Conservation (phyloP, 2,113 vertebrate genomes). For the Athene noctua region DNA sequence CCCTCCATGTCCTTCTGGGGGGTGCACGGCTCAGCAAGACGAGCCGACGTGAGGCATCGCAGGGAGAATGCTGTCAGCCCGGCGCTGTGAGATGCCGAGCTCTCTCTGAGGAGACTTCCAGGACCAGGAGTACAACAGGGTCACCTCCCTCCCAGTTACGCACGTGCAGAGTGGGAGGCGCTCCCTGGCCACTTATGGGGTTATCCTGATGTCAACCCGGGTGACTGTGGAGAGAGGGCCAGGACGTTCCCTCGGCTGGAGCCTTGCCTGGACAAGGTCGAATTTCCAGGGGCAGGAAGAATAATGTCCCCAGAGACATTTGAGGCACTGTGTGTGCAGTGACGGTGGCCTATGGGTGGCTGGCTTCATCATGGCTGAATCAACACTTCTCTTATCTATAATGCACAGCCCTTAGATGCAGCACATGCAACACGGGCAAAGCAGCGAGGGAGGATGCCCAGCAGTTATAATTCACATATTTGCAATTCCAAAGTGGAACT, state of each 20-base stretch:
- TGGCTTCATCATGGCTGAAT: neutral
- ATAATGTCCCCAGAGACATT: neutral
- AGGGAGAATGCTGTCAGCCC: neutral
- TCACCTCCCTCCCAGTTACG: neutral
- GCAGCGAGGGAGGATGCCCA: neutral
- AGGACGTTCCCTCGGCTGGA: neutral
- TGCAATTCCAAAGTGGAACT: neutral
- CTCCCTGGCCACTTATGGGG: neutral
- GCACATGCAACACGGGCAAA: neutral
- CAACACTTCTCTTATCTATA: neutral
- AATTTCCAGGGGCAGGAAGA: slow-evolving; percentile 15
- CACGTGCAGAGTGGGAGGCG: neutral
- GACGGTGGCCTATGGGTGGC: accelerated
- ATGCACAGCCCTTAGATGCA: neutral
- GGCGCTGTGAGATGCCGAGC: accelerated
- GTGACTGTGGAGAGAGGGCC: accelerated
- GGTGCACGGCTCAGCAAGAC: accelerated
- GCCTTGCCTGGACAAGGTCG: neutral
- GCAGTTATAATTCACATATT: neutral
- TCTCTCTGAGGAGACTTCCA: neutral
- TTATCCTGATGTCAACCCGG: neutral
- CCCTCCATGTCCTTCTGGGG: neutral
- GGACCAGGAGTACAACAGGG: accelerated
- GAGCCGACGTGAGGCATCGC: neutral
- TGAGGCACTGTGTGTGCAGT: neutral